phyloP scores from a whole-genome alignment of 2,113 vertebrate genomes.

The Tauraco erythrolophus region DNA sequence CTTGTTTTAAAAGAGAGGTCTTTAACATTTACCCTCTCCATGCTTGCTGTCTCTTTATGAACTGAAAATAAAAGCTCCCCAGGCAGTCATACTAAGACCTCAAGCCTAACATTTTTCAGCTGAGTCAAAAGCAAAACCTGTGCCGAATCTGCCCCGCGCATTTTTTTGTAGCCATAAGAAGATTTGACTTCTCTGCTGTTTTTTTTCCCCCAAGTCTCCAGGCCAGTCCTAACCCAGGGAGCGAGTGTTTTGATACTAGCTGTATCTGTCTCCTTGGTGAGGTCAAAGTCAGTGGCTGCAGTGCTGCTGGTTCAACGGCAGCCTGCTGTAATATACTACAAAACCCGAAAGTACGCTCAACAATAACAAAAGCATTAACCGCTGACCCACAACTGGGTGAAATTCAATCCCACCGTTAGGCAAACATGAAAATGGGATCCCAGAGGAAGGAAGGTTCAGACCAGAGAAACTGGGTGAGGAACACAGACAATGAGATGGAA shows the following conservation, averaged over 20 bases:
- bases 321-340: slow-evolving; percentile 53
- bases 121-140: slow-evolving; percentile 54
- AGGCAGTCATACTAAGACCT: slow-evolving; percentile 38
- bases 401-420: slow-evolving; percentile 74
- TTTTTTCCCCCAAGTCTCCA: not conserved
- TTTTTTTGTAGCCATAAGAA: not conserved
- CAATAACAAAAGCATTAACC: slow-evolving; percentile 78
- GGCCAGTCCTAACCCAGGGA: slow-evolving; percentile 26
- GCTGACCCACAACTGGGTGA: slow-evolving; percentile 65
- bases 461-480: not conserved
- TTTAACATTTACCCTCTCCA: slow-evolving; percentile 64
- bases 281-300: slow-evolving; percentile 57
- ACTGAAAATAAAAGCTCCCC: slow-evolving; percentile 66
- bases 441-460: slow-evolving; percentile 59
- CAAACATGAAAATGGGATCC: slow-evolving; percentile 74
- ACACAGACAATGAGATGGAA: not conserved
- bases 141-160: not conserved
- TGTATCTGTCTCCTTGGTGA: slow-evolving; percentile 39
- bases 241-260: slow-evolving; percentile 53
- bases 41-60: slow-evolving; percentile 66
- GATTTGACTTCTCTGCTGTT: not conserved
- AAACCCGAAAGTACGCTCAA: slow-evolving; percentile 66
- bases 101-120: slow-evolving; percentile 41
- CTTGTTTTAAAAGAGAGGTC: slow-evolving; percentile 63
- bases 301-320: slow-evolving; percentile 48